Conservation (phyloP, 2,113 vertebrate species). For the Paramisgurnus dabryanus region DNA sequence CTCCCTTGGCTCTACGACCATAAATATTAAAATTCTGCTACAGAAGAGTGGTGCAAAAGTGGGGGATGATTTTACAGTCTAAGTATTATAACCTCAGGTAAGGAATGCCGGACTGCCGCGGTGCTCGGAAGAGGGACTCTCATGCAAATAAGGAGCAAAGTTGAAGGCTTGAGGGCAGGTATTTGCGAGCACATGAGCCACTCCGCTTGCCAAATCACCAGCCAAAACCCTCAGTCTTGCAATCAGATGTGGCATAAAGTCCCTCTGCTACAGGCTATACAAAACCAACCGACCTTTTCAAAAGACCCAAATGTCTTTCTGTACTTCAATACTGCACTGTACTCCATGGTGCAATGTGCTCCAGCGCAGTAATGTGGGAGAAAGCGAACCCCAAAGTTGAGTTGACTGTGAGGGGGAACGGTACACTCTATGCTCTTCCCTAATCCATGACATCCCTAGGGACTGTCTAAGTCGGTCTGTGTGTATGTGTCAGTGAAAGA, state of each 20-base stretch:
- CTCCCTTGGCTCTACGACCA: constrained; percentile 67
- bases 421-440: constrained; percentile 2
- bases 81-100: constrained; percentile 80
- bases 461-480: constrained; percentile 26
- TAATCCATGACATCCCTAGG: constrained; percentile 39
- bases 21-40: constrained; percentile 79
- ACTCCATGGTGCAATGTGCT: neutral
- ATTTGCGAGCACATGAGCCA: constrained; percentile 43
- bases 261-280: neutral
- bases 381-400: constrained; percentile 3
- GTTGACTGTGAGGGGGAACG: constrained; percentile 4
- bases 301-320: neutral
- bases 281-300: neutral
- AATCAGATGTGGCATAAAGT: neutral
- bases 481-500: constrained; percentile 40
- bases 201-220: neutral
- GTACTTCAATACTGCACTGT: neutral
- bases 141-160: constrained; percentile 43
- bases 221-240: neutral
- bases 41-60: constrained; percentile 64
- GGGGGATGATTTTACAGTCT: constrained; percentile 82
- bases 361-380: neutral
- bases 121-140: constrained; percentile 43
- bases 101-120: constrained; percentile 69
- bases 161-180: constrained; percentile 62